Base-by-base conservation (phyloP, 2,113 vertebrate species). In the Felis chaus region DNA sequence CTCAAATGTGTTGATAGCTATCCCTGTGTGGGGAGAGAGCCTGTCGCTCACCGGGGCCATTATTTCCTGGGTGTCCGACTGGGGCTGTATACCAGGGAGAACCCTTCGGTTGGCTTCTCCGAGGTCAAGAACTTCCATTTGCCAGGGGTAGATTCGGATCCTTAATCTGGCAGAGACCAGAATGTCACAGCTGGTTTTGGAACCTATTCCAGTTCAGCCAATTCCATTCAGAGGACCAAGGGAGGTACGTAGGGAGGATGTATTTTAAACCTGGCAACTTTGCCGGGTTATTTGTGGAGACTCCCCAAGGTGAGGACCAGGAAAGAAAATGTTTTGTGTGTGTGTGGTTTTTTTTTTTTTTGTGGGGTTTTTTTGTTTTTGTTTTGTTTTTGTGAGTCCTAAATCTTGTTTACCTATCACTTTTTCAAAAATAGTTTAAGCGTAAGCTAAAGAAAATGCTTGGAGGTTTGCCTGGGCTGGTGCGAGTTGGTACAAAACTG, bases 381-480 rank as follows among this genome's bases (percentile, higher is more conserved):
- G 33, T 69, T 69, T n/a, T 66, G 29, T 69, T 65, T 65, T 69
- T 45, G 53, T 97, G 94, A 92, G 73, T 94, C 97, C 97, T 97
- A 61, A 81, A 96, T 97, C 89, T 95, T 97, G 95, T 96, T 97
- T 95, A 95, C 95, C 92, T 97, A 89, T 97, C 89, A 89, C 92
- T 95, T 97, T 61, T 78, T 78, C 74, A 80, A 80, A 94, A 96
- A 91, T 68, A 93, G 86, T 91, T 95, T 82, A 88, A 97, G 88
- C 96, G 89, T 95, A 91, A 96, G 89, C 74, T 84, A 89, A 93
- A 96, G 68, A 95, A 89, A 96, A 80, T 33, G 73, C 93, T 96
- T 97, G 91, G 93, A 96, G 87, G 92, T 91, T 94, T 98, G 71
- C 97, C 94, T 97, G 95, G 90, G 69, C 83, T 91, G 16, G 76